A percentile compares a stretch with the other conserved stretches of the same genome.
Evolutionary conservation across 1,140 invertebrate genomes (phyloP).

Genomic region (Tenebrio molitor): DNA sequence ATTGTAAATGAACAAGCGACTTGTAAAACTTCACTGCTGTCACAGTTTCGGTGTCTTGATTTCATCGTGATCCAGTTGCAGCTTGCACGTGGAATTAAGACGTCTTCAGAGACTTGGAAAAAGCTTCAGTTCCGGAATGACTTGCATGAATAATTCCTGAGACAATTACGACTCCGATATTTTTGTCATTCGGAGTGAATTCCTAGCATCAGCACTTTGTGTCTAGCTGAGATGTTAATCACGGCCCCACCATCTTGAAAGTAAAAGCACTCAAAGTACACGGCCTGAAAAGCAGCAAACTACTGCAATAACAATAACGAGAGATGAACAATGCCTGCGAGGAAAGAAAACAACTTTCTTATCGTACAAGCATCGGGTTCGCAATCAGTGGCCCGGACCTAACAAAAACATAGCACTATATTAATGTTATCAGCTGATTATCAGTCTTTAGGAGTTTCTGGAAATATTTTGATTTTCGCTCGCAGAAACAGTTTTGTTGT

Average conservation of each 20-base stretch:
- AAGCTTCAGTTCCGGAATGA: not conserved
- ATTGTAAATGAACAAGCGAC: too few species aligned
- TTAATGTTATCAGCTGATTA: not conserved
- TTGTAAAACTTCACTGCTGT: too few species aligned
- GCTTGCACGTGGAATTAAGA: not conserved
- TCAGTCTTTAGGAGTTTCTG: not conserved
- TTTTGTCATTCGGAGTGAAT: not conserved
- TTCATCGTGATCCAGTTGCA: not conserved
- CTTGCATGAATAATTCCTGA: not conserved
- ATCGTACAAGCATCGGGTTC: not conserved
- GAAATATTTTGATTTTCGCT: not conserved
- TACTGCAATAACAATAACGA: not conserved
- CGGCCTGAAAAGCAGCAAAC: not conserved
- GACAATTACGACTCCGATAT: not conserved
- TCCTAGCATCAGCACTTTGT: not conserved
- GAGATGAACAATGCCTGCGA: not conserved
- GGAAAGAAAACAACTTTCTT: constrained; percentile 2
- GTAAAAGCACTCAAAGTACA: not conserved
- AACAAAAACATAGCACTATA: constrained; percentile 2
- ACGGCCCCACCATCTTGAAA: not conserved
- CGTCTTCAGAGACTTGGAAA: not conserved
- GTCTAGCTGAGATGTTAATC: not conserved
- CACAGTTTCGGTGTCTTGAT: not conserved
- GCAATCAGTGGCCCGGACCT: not conserved
- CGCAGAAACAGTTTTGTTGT: not conserved